Base-by-base conservation (phyloP, 2,113 vertebrate species). In the Tenebrosternarchus preto region DNA sequence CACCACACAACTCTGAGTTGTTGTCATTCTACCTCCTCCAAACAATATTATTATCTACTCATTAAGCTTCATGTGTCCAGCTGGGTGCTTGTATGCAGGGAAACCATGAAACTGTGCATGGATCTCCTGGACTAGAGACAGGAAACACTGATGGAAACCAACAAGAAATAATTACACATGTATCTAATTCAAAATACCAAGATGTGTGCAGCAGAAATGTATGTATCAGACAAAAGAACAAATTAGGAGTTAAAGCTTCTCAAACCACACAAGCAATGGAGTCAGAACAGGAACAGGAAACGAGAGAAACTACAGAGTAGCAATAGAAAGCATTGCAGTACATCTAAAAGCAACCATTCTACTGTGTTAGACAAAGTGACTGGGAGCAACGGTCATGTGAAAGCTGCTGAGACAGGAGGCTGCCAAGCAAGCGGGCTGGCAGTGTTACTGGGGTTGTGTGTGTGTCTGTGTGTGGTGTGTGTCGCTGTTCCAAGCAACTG, bases 221-320 rank as follows among this genome's bases (percentile, higher is more conserved):
- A n/a, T 22, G 31, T 36, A 8, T 31, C 4, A 67, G 29, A 59
- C 29, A 43, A 22, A 59, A 24, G 24, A 24, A 24, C 0, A 71
- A n/a, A 24, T 50, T n/a, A 53, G 12, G 4, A 31, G 53, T n/a
- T 46, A 33, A n/a, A 68, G 70, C 16, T 25, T 22, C 73, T 90
- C 90, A 89, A 91, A 87, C 89, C 85, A 85, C 72, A 85, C 57
- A 84, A 83, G 22, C 67, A 84, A 33, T 7, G 2, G 50, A 29
- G n/a, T 7, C 25, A 82, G 78, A 75, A 43, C 43, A 50, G 43
- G 43, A 50, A 50, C 12, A 50, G 43, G 9, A 50, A 12, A 50
- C 43, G 15, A 50, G 8, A 50, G 43, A 50, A 50, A 50, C 8
- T 31, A 5, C 53, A 61, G 7, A 0, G 2, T 50, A 50, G 8